Evolutionary conservation across 2,797 vertebrate species (phyloP).

Genomic region (Sebastes steindachneri): DNA sequence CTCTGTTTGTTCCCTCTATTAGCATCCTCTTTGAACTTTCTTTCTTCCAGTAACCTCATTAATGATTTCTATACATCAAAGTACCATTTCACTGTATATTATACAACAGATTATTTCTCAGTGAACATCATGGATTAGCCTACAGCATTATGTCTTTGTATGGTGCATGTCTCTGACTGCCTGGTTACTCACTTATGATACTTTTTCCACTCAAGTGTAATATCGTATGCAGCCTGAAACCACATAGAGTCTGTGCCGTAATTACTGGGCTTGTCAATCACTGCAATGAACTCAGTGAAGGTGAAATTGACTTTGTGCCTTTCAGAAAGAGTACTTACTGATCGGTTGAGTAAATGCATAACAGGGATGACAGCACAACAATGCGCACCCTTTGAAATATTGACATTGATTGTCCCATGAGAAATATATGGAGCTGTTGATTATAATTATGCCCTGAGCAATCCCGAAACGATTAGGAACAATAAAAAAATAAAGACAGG

Average conservation of each 20-base stretch:
- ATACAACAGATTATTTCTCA: neutral
- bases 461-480: constrained; percentile 14
- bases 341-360: constrained; percentile 14
- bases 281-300: constrained; percentile 26
- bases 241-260: constrained; percentile 3
- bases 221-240: constrained; percentile 6
- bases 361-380: constrained; percentile 23
- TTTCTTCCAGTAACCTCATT: neutral
- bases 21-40: neutral
- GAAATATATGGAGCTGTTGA: constrained; percentile 24
- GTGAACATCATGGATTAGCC: neutral
- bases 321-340: neutral
- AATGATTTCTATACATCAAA: neutral
- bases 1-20: neutral
- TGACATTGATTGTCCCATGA: constrained; percentile 35
- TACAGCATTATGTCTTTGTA: neutral
- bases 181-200: neutral
- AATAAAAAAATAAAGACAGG: constrained; percentile 13
- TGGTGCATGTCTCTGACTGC: neutral
- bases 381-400: constrained; percentile 2
- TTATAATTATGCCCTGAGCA: constrained; percentile 15
- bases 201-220: constrained; percentile 14
- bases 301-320: constrained; percentile 28
- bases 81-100: neutral
- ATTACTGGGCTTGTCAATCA: constrained; percentile 36